A percentile compares a stretch with the other conserved stretches of the same genome.
These are phyloP conservation scores for Chrysomela aeneicollis DNA, from an alignment of 2,888 invertebrate species.

Conservation along the genomic window DNA sequence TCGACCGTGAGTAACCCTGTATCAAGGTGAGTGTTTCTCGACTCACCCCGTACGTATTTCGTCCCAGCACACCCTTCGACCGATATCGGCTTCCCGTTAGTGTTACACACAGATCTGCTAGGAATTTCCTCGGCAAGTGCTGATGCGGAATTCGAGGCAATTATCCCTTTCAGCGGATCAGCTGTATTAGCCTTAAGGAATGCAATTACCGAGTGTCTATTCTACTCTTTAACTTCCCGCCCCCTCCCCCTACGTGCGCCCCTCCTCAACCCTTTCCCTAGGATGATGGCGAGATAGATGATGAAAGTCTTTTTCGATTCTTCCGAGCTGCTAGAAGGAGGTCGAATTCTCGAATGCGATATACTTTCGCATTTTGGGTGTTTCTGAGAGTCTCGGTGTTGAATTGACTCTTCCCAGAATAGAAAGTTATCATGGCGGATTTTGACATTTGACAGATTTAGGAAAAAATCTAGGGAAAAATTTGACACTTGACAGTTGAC, in stretches of 20 bases:
- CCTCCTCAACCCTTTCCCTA: conserved; percentile 12
- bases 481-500: too few species aligned
- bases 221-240: conserved; percentile 51
- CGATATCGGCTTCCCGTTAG: conserved; percentile 22
- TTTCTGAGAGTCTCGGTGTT: too few species aligned
- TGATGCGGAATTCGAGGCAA: conserved; percentile 56
- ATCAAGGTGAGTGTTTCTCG: too few species aligned
- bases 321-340: background rate
- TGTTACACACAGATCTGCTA: conserved; percentile 16
- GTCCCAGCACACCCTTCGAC: background rate
- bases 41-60: conserved; percentile 9
- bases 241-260: conserved; percentile 27
- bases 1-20: too few species aligned
- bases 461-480: too few species aligned
- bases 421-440: too few species aligned
- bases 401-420: too few species aligned
- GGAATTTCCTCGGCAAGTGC: conserved; percentile 51
- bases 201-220: conserved; percentile 58
- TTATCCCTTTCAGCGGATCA: conserved; percentile 54
- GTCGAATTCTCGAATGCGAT: too few species aligned
- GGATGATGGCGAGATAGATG: background rate
- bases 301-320: background rate
- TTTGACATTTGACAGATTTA: too few species aligned
- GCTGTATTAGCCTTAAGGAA: conserved; percentile 59
- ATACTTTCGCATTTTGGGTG: too few species aligned